Percentiles rank a stretch among this genome's conserved stretches.
phyloP scores from a whole-genome alignment of 1,140 invertebrate species.

The Chlorops oryzae region DNA sequence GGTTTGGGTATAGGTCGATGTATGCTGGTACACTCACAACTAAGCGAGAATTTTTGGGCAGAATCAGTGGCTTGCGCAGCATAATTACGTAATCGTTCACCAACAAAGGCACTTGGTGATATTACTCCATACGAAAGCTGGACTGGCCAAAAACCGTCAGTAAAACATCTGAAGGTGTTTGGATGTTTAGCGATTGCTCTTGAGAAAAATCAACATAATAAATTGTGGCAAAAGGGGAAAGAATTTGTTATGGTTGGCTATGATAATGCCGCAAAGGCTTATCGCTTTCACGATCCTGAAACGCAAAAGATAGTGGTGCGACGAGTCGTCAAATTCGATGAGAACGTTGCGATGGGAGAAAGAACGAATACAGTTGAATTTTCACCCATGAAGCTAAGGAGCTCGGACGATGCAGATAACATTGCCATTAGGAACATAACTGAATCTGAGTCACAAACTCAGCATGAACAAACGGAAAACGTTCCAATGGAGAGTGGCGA shows the following conservation, averaged over 20 bases:
- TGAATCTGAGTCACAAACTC: no score
- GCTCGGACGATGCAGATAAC: not conserved
- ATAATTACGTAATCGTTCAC: slow-evolving; percentile 17
- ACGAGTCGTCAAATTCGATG: not conserved
- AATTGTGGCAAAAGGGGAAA: slow-evolving; percentile 6
- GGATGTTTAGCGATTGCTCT: slow-evolving; percentile 3
- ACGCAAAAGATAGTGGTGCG: not conserved
- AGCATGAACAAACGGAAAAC: not conserved
- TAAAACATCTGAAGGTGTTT: slow-evolving; percentile 6
- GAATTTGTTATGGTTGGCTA: slow-evolving; percentile 4
- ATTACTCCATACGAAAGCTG: slow-evolving; percentile 28
- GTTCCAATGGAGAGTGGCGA: not conserved
- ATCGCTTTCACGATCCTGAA: not conserved
- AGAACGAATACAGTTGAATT: no score
- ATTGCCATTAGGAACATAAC: not conserved
- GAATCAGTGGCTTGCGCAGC: slow-evolving; percentile 21
- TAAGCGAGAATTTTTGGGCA: slow-evolving; percentile 21
- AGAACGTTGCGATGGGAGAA: no score
- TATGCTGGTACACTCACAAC: slow-evolving; percentile 12
- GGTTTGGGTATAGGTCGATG: slow-evolving; percentile 20
- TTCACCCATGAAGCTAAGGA: no score
- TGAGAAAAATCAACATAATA: slow-evolving; percentile 3
- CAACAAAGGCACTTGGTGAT: slow-evolving; percentile 24
- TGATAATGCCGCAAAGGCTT: slow-evolving; percentile 3
- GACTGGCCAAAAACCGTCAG: not conserved